Evolutionary conservation across 1,140 invertebrate species (phyloP), one percentile per base, ranked within the genome.

Genomic region (Procambarus virginalis): DNA sequence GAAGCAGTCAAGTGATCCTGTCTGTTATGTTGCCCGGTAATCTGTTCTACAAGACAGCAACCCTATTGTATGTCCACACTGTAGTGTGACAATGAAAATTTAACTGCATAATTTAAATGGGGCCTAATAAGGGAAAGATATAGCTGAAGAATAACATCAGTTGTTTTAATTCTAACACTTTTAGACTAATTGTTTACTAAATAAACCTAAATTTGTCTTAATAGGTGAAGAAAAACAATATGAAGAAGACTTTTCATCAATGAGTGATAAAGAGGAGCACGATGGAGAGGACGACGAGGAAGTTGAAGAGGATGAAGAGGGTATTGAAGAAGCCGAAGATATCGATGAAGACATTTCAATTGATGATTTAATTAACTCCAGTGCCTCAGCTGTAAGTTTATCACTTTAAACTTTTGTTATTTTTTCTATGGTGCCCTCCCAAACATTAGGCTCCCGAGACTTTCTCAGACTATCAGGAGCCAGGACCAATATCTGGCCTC

Each of bases 191-290:
- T 34, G 17, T 80, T 81, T 60, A 68, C 5, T 48, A 48, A 48
- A 70, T 49, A 10, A 49, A 49, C 6, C 5, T 9, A 12, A 58
- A n/a, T 80, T 51, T 70, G 46, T 49, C 17, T 86, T 49, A 68
- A 9, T 77, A 87, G 86, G 86, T 73, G 45, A 55, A 14, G 86
- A 87, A n/a, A 87, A 87, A 49, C 86, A 73, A 12, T 87, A 87
- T 45, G 86, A 87, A 48, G 86, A 87, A 2, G 86, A 87, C 45
- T 87, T 87, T 80, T 87, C 86, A 70, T 87, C 86, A 14, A 81
- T 87, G 86, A 87, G 86, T 81, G 77, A 87, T 22, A 87, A 87
- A 22, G 78, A 68, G 9, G 86, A 75, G 5, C 86, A 87, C 3
- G 86, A 87, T 34, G 85, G 77, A 22, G 84, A 86, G 9, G 84